A percentile compares a stretch with the other conserved stretches of the same genome.
Evolutionary conservation across 2,888 invertebrate species (phyloP).

Genomic region (Ramazzottius varieornatus): DNA sequence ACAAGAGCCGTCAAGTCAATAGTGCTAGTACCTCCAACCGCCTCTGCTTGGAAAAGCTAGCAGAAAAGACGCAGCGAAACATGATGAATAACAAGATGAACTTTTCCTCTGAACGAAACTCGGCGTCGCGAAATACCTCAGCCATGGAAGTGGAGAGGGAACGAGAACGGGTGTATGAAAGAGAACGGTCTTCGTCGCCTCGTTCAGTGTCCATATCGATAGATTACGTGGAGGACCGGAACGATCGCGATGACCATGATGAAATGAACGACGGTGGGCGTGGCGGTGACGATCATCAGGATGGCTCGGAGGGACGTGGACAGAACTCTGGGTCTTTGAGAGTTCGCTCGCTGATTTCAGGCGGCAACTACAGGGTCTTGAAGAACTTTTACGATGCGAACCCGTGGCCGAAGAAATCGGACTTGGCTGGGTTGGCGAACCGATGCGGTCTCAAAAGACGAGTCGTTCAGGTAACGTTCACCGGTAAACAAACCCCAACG

Average conservation of each 20-base stretch:
- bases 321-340: conserved; percentile 28
- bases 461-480: conserved; percentile 31
- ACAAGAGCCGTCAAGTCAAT: no score
- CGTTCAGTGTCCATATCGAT: no score
- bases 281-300: not conserved
- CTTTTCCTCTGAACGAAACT: no score
- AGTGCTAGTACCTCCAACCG: no score
- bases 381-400: conserved; percentile 68
- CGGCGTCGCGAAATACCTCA: no score
- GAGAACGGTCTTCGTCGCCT: not conserved
- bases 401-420: conserved; percentile 74
- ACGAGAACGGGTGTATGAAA: not conserved
- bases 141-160: no score
- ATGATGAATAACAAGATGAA: no score
- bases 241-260: not conserved
- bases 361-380: conserved; percentile 64
- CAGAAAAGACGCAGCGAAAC: no score
- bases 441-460: conserved; percentile 38
- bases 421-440: conserved; percentile 62
- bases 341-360: conserved; percentile 72
- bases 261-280: not conserved
- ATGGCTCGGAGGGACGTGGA: not conserved
- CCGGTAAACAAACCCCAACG: conserved; percentile 2
- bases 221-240: not conserved
- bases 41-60: no score